Evolutionary conservation across 2,888 invertebrate species (phyloP).

Genomic region (Gnatocerus cornutus): DNA sequence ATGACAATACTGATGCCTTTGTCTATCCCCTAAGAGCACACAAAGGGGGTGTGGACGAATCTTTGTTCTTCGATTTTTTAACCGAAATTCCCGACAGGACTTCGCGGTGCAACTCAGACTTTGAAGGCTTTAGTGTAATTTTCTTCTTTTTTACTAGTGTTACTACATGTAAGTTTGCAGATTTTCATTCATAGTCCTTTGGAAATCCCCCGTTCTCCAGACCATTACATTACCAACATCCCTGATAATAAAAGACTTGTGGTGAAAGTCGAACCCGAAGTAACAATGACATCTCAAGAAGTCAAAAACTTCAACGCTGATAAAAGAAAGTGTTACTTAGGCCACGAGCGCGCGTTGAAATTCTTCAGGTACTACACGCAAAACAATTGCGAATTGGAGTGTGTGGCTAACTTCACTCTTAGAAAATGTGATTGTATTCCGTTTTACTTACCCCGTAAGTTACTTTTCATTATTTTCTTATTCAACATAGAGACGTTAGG

Average conservation of each 20-base stretch:
- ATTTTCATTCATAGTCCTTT: background rate
- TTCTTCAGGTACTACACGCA: slow-evolving; percentile 12
- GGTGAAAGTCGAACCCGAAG: slow-evolving; percentile 63
- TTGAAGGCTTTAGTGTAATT: background rate
- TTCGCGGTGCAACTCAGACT: no score
- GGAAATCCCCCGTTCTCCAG: no score
- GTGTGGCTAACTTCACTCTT: slow-evolving; percentile 59
- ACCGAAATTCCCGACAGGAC: no score
- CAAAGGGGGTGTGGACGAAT: background rate
- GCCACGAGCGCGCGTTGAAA: slow-evolving; percentile 74
- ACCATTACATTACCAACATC: background rate
- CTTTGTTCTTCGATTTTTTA: no score
- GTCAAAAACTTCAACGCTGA: slow-evolving; percentile 76
- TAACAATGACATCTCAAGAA: slow-evolving; percentile 80
- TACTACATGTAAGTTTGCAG: no score
- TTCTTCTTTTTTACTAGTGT: no score
- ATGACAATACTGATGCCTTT: background rate
- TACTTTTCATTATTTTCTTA: background rate
- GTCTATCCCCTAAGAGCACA: background rate
- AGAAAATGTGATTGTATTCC: background rate
- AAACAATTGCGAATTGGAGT: slow-evolving; percentile 79
- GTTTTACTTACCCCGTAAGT: slow-evolving; percentile 11
- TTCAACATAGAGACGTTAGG: background rate
- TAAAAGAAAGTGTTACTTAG: slow-evolving; percentile 79
- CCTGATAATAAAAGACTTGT: background rate